Conservation (phyloP, 2,888 invertebrate species). For the Zeuzera pyrina region DNA sequence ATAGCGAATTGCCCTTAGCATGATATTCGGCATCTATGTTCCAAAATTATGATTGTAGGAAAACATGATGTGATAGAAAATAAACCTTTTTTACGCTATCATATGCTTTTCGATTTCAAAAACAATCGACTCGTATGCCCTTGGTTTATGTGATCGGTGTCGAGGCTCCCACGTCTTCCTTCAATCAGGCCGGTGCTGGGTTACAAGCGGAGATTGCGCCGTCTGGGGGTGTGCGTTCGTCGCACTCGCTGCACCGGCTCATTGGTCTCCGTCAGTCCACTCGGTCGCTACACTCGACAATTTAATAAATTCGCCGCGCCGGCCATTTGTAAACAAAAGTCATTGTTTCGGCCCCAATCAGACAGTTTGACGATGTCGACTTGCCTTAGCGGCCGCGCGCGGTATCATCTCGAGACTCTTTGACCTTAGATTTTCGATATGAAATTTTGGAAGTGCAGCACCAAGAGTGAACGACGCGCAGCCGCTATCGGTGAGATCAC, state of each 20-base stretch:
- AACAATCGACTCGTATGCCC: constrained; percentile 1
- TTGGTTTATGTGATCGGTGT: neutral
- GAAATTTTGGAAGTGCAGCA: constrained; percentile 65
- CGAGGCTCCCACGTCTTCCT: constrained; percentile 55
- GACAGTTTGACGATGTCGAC: constrained; percentile 56
- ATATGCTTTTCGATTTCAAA: constrained; percentile 27
- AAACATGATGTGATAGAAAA: constrained; percentile 70
- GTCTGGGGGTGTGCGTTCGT: constrained; percentile 47
- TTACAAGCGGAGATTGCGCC: constrained; percentile 37
- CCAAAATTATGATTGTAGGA: constrained; percentile 60
- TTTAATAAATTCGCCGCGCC: constrained; percentile 59
- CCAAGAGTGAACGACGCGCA: constrained; percentile 38
- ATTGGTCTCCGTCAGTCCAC: constrained; percentile 35
- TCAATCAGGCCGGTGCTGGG: constrained; percentile 23
- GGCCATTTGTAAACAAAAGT: constrained; percentile 67
- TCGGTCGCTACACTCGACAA: constrained; percentile 46
- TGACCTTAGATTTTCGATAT: constrained; percentile 33
- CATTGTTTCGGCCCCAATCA: constrained; percentile 62
- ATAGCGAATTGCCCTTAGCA: constrained; percentile 53
- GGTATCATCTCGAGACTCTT: constrained; percentile 31
- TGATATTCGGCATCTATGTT: constrained; percentile 61
- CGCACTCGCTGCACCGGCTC: constrained; percentile 49
- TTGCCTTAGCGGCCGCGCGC: constrained; percentile 49
- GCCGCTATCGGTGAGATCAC: constrained; percentile 37
- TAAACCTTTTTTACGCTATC: constrained; percentile 69